Conservation (phyloP, 2,797 vertebrate species). For the Falco biarmicus region DNA sequence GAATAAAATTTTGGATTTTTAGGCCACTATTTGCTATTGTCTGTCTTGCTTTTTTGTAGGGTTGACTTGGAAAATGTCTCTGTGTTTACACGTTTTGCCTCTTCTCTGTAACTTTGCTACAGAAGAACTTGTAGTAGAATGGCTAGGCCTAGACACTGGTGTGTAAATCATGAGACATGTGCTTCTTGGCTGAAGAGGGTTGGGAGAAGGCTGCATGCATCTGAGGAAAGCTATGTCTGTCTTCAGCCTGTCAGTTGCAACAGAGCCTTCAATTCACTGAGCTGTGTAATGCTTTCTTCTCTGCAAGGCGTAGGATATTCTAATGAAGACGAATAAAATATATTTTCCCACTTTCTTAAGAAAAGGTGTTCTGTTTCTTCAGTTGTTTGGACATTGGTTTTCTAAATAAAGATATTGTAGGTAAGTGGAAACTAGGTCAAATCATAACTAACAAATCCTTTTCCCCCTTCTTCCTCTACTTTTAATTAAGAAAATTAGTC, state of each 20-base stretch:
- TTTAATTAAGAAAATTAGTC: neutral
- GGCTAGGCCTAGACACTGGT: neutral
- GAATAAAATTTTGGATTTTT: neutral
- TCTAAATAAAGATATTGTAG: neutral
- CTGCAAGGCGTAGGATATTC: neutral
- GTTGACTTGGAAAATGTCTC: neutral
- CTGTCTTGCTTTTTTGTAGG: neutral
- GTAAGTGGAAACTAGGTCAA: neutral
- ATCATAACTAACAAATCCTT: neutral
- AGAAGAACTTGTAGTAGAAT: neutral
- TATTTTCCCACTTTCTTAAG: neutral
- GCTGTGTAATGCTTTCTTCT: fast-evolving
- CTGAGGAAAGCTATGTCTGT: neutral
- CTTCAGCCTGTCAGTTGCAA: neutral
- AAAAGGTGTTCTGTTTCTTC: neutral
- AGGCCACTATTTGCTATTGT: neutral
- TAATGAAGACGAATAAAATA: neutral
- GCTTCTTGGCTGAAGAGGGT: neutral
- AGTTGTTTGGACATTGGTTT: neutral
- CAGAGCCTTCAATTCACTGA: neutral
- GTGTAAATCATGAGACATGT: neutral
- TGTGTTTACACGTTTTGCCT: neutral
- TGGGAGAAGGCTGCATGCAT: neutral
- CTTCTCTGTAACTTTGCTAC: neutral
- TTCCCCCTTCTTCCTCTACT: neutral